A percentile compares a stretch with the other conserved stretches of the same genome.
Conservation (phyloP, 1,140 invertebrate genomes). For the Uloborus diversus region DNA sequence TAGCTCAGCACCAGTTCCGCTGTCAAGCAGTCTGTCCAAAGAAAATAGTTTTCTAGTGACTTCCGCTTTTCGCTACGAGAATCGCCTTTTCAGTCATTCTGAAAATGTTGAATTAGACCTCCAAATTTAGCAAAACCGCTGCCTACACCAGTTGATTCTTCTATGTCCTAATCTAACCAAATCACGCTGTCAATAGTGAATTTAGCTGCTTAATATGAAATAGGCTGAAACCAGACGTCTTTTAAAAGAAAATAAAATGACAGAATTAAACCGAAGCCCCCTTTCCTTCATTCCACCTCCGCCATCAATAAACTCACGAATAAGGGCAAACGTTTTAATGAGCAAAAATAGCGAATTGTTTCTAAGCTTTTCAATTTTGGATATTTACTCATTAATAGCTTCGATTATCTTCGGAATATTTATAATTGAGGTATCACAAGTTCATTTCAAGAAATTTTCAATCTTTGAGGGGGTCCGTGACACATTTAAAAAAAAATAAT, state of each 20-base stretch:
- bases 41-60: neutral
- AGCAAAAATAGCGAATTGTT: too few relatives aligned
- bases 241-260: constrained; percentile 15
- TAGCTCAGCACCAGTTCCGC: neutral
- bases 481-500: too few relatives aligned
- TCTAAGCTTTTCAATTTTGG: neutral
- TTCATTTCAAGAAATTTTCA: neutral
- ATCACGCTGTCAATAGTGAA: constrained; percentile 13
- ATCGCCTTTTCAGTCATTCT: neutral
- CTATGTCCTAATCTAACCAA: neutral
- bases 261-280: constrained; percentile 3
- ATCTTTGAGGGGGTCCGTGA: too few relatives aligned
- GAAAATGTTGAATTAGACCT: neutral
- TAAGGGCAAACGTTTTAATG: too few relatives aligned
- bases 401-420: neutral
- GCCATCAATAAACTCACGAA: neutral
- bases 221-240: neutral
- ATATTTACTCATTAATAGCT: neutral
- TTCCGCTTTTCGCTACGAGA: too few relatives aligned
- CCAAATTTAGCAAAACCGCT: neutral
- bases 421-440: neutral
- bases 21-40: neutral
- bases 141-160: too few relatives aligned
- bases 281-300: constrained; percentile 17
- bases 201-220: constrained; percentile 2